A percentile compares a stretch with the other conserved stretches of the same genome.
These are phyloP conservation scores for Centropus bengalensis DNA, from an alignment of 2,113 vertebrate genomes.

Conservation along the genomic window DNA sequence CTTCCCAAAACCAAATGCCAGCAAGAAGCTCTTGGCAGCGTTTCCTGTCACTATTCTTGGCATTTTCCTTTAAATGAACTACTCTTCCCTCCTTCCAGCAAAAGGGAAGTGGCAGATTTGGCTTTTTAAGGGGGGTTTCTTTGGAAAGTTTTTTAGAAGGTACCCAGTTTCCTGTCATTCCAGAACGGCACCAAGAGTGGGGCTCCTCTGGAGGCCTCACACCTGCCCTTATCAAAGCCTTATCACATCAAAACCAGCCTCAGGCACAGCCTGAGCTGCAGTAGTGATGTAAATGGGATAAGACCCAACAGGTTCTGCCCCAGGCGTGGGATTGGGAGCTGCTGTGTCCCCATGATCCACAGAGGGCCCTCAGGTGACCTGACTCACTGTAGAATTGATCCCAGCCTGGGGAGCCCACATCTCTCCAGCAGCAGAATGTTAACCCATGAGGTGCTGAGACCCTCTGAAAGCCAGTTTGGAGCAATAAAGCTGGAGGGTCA, in stretches of 20 bases:
- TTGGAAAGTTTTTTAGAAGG: background rate
- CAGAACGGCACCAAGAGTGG: background rate
- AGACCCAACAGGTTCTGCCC: background rate
- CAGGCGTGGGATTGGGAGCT: background rate
- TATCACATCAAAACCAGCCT: background rate
- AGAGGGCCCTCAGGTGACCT: background rate
- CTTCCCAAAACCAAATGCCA: background rate
- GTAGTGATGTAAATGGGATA: background rate
- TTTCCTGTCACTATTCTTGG: background rate
- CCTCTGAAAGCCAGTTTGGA: fast-evolving
- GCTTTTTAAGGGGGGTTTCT: background rate
- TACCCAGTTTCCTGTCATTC: background rate
- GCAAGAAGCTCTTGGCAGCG: background rate
- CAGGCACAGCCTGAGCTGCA: background rate
- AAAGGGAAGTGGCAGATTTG: background rate
- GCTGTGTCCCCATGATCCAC: background rate
- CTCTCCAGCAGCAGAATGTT: background rate
- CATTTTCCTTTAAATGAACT: background rate
- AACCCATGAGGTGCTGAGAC: background rate
- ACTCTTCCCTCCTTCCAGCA: background rate
- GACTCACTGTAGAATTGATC: background rate
- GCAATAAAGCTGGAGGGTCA: background rate
- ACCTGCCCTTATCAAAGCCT: background rate
- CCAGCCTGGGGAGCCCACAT: background rate
- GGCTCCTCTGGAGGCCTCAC: background rate